phyloP scores from a whole-genome alignment of 2,888 invertebrate genomes.

The Arrhopalites spinosus region DNA sequence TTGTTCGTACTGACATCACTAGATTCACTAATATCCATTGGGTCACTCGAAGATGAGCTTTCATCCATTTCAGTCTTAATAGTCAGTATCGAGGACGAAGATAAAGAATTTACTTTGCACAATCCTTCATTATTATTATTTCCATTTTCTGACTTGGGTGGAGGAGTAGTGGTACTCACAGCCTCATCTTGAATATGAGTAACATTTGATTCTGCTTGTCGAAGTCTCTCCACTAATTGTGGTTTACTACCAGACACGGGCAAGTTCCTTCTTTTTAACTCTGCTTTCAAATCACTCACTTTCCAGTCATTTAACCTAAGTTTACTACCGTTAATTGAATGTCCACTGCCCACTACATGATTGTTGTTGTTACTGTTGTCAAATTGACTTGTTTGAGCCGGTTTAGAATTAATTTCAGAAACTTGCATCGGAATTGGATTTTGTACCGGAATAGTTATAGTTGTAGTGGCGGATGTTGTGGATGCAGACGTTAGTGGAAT shows the following conservation, averaged over 20 bases:
- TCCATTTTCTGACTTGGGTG: neutral
- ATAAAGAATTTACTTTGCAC: constrained; percentile 37
- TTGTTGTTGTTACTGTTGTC: constrained; percentile 7
- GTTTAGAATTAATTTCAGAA: constrained; percentile 21
- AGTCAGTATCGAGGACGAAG: constrained; percentile 15
- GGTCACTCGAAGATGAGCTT: constrained; percentile 47
- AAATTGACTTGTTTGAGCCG: constrained; percentile 1
- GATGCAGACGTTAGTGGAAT: constrained; percentile 28
- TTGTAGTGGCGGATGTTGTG: constrained; percentile 26
- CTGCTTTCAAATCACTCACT: constrained; percentile 90
- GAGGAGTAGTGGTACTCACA: constrained; percentile 41
- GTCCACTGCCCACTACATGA: neutral
- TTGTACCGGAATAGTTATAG: constrained; percentile 29
- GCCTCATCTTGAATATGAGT: constrained; percentile 46
- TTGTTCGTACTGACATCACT: neutral
- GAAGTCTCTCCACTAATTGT: constrained; percentile 87
- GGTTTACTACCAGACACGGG: constrained; percentile 97
- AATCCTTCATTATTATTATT: constrained; percentile 13
- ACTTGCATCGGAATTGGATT: constrained; percentile 29
- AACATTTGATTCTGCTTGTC: constrained; percentile 57
- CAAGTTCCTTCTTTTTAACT: constrained; percentile 88
- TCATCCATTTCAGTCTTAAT: constrained; percentile 38
- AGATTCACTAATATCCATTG: constrained; percentile 44
- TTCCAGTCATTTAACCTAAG: constrained; percentile 54
- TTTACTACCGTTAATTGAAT: neutral